Base-by-base conservation (phyloP, 2,797 vertebrate species). In the Channallabes apus region DNA sequence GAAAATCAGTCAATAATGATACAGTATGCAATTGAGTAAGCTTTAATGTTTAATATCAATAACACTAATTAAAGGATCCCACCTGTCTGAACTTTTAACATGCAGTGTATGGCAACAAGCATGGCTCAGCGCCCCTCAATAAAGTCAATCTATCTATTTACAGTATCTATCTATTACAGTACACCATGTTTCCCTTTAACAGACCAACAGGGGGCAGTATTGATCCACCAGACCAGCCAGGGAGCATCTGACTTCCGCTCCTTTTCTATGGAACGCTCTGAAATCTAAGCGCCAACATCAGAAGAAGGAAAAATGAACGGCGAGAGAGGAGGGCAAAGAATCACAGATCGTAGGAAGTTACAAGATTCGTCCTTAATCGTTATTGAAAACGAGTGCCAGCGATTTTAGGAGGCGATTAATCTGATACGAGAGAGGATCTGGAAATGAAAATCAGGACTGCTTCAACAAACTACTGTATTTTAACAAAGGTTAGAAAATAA, bases 391-490 rank as follows among this genome's bases (percentile, higher is more conserved):
- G 82, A 86, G 72, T 59, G 87, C 80, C 73, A 62, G 88, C 89
- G 88, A 86, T 22, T 90, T 73, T 82, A 58, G 15, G 38, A 22
- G 56, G 73, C 56, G 72, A 38, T 83, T 54, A 84, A 82, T 82
- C 88, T 59, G 86, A 85, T 90, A 87, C 76, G 76, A 78, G 61
- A 62, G 87, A 92, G 89, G 88, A 86, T 86, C 90, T 91, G 90
- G 85, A 88, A 91, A 82, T 64, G 24, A 88, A 81, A 51, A 86
- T 87, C 0, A 4, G 46, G 32, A 87, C 86, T 3, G 12, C 59
- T 90, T 61, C 38, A 77, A 84, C n/a, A 62, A 54, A 18, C 59
- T 46, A 84, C 27, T 46, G 46, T 84, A 82, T 80, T 87, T 86
- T 61, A 27, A 77, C 73, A 81, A 86, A 80, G 87, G 6, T 46